Conservation (phyloP, 2,888 invertebrate genomes). For the Melolontha melolontha region DNA sequence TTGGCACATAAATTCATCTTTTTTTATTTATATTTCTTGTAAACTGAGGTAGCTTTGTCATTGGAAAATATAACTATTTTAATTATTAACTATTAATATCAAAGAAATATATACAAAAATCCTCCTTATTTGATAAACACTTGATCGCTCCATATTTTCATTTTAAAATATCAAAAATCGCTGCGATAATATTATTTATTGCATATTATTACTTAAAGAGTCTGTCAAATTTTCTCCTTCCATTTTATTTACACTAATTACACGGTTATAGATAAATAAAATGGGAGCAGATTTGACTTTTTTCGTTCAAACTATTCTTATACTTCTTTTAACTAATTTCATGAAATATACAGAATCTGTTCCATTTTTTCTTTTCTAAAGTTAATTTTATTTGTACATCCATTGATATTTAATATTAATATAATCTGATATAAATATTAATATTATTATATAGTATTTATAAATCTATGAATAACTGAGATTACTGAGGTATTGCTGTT, state of each 20-base stretch:
- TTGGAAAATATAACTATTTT: slow-evolving; percentile 56
- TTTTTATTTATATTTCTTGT: slow-evolving; percentile 26
- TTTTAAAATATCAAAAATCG: slow-evolving; percentile 61
- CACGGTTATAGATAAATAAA: neutral
- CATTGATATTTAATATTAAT: slow-evolving; percentile 55
- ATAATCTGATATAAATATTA: slow-evolving; percentile 64
- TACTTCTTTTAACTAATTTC: slow-evolving; percentile 23
- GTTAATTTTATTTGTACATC: slow-evolving; percentile 61
- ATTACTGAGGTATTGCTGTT: slow-evolving; percentile 67
- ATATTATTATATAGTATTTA: slow-evolving; percentile 46
- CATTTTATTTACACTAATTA: neutral
- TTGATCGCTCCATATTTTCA: slow-evolving; percentile 32
- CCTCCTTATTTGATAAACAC: too few relatives aligned
- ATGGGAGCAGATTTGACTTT: slow-evolving; percentile 6
- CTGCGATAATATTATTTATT: slow-evolving; percentile 65
- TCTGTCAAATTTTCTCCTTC: slow-evolving; percentile 30
- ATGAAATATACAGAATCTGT: slow-evolving; percentile 37
- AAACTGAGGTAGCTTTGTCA: slow-evolving; percentile 66
- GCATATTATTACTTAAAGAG: slow-evolving; percentile 54
- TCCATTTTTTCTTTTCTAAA: slow-evolving; percentile 21
- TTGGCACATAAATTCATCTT: slow-evolving; percentile 58
- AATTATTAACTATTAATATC: slow-evolving; percentile 28
- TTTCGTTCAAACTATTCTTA: slow-evolving; percentile 9
- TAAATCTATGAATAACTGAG: slow-evolving; percentile 64
- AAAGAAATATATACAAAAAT: slow-evolving; percentile 40